These are phyloP conservation scores for Montipora efflorescens DNA, from an alignment of 64 coral and sea anemone genomes.

Conservation along the genomic window DNA sequence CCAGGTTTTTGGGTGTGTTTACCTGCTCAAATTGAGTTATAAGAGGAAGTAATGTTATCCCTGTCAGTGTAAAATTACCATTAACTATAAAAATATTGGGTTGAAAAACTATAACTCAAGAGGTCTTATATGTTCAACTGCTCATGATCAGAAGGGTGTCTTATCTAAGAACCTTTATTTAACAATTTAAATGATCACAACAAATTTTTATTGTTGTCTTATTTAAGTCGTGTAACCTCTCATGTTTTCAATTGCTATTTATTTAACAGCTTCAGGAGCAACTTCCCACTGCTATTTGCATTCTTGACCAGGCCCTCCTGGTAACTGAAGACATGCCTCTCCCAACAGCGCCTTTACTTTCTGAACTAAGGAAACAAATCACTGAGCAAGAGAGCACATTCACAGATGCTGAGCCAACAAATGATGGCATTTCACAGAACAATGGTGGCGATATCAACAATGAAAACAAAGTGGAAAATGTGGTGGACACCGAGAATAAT, in stretches of 20 bases:
- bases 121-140: no score
- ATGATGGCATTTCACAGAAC: not conserved
- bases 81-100: no score
- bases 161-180: no score
- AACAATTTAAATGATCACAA: no score
- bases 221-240: not conserved
- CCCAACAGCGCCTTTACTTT: constrained; percentile 24
- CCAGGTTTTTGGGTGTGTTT: no score
- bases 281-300: constrained; percentile 33
- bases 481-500: constrained; percentile 8
- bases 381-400: not conserved
- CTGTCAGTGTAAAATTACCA: no score
- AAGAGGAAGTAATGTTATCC: no score
- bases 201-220: no score
- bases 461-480: not conserved
- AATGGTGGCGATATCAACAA: not conserved
- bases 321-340: constrained; percentile 60
- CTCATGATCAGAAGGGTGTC: no score
- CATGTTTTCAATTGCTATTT: not conserved
- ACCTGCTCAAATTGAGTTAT: no score
- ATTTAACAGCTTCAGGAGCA: constrained; percentile 65
- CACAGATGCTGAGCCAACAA: not conserved
- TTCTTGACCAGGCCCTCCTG: constrained; percentile 56
- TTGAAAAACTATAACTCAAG: no score
- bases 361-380: not conserved